These are phyloP conservation scores for Sanderia malayensis DNA, from an alignment of 30 jellyfish, hydroid and myxozoan species.

Conservation along the genomic window DNA sequence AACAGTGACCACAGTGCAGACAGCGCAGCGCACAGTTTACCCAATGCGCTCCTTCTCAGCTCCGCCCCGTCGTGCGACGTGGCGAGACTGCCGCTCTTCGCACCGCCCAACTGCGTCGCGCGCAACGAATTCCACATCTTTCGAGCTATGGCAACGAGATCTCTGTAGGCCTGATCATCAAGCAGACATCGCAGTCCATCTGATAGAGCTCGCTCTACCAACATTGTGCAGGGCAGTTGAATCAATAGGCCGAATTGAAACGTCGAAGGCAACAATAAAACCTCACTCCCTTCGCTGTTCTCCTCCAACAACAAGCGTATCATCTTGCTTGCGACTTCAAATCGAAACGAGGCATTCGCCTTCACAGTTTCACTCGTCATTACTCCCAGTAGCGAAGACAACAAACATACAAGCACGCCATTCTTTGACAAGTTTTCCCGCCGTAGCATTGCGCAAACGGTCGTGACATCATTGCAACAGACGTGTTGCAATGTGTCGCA, in stretches of 20 bases:
- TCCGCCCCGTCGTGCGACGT: too few species aligned
- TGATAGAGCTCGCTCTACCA: constrained; percentile 10
- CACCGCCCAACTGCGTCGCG: too few species aligned
- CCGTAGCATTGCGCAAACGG: constrained; percentile 46
- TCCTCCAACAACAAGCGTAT: constrained; percentile 9
- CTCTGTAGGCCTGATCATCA: constrained; percentile 10
- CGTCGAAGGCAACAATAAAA: not conserved
- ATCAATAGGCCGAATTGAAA: constrained; percentile 26
- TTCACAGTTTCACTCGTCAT: constrained; percentile 28
- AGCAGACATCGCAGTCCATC: not conserved
- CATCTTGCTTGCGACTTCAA: constrained; percentile 39
- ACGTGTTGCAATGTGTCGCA: constrained; percentile 3
- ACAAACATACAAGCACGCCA: constrained; percentile 39
- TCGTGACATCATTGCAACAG: constrained; percentile 19
- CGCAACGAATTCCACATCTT: not conserved
- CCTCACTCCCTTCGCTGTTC: not conserved
- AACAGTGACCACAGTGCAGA: not conserved
- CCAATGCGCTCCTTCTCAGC: not conserved
- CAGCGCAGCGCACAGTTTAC: not conserved
- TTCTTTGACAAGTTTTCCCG: constrained; percentile 15
- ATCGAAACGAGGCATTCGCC: constrained; percentile 21
- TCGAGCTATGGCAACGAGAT: not conserved
- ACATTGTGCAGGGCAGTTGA: constrained; percentile 13
- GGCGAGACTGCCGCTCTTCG: too few species aligned
- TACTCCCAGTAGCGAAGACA: constrained; percentile 51